phyloP scores from a whole-genome alignment of 1,140 invertebrate genomes.

The Ectropis grisescens region DNA sequence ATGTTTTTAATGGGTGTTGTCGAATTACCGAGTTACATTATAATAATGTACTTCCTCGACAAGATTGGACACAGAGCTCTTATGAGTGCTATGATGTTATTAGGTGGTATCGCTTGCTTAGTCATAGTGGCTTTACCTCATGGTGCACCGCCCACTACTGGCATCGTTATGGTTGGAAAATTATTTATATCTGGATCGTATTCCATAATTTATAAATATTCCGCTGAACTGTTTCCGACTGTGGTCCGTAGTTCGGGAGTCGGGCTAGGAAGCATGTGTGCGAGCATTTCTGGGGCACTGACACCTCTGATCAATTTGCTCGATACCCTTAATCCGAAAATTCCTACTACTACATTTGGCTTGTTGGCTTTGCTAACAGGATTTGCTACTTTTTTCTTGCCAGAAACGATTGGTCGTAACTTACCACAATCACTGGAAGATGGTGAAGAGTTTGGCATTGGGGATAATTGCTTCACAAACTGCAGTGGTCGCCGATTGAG shows the following conservation, averaged over 20 bases:
- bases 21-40: conserved; percentile 84
- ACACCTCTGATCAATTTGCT: conserved; percentile 82
- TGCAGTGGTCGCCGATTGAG: conserved; percentile 86
- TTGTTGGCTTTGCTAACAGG: conserved; percentile 81
- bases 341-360: conserved; percentile 84
- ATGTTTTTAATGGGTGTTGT: conserved; percentile 84
- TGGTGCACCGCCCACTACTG: conserved; percentile 66
- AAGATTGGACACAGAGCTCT: conserved; percentile 77
- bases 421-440: conserved; percentile 87
- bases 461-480: conserved; percentile 85
- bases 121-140: conserved; percentile 75
- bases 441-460: conserved; percentile 86
- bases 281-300: conserved; percentile 86
- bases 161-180: conserved; percentile 81
- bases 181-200: conserved; percentile 87
- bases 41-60: conserved; percentile 79
- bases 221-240: conserved; percentile 88
- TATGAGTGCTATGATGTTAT: conserved; percentile 79
- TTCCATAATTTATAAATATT: conserved; percentile 90
- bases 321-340: conserved; percentile 75
- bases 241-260: conserved; percentile 90
- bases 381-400: conserved; percentile 80
- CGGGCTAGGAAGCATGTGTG: conserved; percentile 88
- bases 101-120: conserved; percentile 80
- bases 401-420: conserved; percentile 85